Conservation (phyloP, 2,888 invertebrate species). For the Apodemia mormo region DNA sequence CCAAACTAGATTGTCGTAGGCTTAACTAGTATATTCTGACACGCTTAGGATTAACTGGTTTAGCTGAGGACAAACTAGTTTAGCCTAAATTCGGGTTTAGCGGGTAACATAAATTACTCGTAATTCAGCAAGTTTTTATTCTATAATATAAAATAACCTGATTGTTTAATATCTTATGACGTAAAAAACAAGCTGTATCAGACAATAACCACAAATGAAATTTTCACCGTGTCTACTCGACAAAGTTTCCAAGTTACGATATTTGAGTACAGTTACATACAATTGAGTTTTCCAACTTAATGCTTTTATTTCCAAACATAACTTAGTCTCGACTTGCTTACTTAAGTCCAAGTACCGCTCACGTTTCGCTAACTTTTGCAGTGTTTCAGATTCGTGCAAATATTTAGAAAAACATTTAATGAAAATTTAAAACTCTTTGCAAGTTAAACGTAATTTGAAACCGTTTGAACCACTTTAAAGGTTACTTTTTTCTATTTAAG, state of each 20-base stretch:
- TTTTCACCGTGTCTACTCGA: not conserved
- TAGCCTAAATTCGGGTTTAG: no score
- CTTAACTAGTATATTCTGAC: no score
- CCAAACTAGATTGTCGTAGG: no score
- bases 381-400: conserved; percentile 11
- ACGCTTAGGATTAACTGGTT: no score
- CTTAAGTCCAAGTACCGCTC: conserved; percentile 17
- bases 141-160: no score
- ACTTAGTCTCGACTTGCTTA: conserved; percentile 16
- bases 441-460: conserved; percentile 13
- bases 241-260: conserved; percentile 2
- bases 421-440: conserved; percentile 12
- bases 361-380: conserved; percentile 7
- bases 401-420: conserved; percentile 17
- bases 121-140: no score
- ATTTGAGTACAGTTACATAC: conserved; percentile 12
- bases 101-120: no score
- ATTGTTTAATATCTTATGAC: no score
- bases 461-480: not conserved
- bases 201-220: not conserved
- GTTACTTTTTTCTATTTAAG: not conserved
- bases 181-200: not conserved
- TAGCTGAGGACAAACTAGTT: no score
- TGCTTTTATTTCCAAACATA: conserved; percentile 17
- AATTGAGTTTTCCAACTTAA: conserved; percentile 18